These are phyloP conservation scores for Eudasyphora cyanicolor DNA, from an alignment of 2,888 invertebrate genomes.

Conservation along the genomic window DNA sequence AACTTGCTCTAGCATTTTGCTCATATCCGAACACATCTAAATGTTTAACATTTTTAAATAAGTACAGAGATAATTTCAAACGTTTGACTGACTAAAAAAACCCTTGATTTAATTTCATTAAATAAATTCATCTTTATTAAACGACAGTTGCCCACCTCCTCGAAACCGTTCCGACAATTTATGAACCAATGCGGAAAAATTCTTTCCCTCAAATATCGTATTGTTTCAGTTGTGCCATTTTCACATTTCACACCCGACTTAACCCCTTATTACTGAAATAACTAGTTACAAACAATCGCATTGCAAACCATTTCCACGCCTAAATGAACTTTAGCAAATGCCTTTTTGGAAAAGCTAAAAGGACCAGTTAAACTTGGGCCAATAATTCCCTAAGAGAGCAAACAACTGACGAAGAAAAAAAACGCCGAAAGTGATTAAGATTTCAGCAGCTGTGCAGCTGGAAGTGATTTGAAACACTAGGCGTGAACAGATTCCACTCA, in stretches of 20 bases:
- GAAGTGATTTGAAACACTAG: conserved; percentile 49
- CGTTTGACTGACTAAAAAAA: too few relatives aligned
- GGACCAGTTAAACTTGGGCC: conserved; percentile 32
- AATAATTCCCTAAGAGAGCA: conserved; percentile 44
- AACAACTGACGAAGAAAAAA: conserved; percentile 12
- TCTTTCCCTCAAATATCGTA: too few relatives aligned
- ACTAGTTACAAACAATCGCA: background rate
- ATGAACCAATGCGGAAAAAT: too few relatives aligned
- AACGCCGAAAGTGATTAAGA: conserved; percentile 58
- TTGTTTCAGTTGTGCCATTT: too few relatives aligned
- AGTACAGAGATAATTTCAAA: too few relatives aligned
- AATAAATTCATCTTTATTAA: too few relatives aligned
- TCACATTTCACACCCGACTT: background rate
- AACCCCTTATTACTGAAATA: background rate
- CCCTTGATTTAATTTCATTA: too few relatives aligned
- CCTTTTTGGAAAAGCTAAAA: conserved; percentile 36
- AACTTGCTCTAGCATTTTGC: too few relatives aligned
- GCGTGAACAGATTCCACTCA: conserved; percentile 22
- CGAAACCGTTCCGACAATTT: too few relatives aligned
- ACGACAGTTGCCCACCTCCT: too few relatives aligned
- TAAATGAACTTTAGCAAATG: conserved; percentile 52
- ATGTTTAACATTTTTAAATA: too few relatives aligned
- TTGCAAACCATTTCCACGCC: conserved; percentile 48
- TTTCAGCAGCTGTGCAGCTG: conserved; percentile 62
- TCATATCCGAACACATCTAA: too few relatives aligned